Evolutionary conservation across 2,797 vertebrate species (phyloP).

Genomic region (Diceros bicornis): DNA sequence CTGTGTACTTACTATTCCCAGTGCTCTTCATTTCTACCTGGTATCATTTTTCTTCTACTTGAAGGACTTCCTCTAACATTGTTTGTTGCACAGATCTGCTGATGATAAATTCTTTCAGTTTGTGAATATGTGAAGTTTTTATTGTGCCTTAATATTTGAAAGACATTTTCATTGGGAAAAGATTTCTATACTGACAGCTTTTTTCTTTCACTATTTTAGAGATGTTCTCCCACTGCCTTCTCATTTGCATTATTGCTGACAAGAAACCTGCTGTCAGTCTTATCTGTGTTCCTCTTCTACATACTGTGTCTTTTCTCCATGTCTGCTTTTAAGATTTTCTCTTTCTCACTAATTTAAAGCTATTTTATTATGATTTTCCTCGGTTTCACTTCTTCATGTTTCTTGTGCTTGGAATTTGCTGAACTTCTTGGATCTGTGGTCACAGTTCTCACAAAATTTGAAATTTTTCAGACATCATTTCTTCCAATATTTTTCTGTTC

Average conservation of each 20-base stretch:
- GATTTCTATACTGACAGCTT: neutral
- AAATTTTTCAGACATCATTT: neutral
- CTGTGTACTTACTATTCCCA: neutral
- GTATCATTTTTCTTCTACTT: neutral
- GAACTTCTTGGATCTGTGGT: neutral
- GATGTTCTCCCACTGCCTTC: neutral
- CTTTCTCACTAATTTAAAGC: neutral
- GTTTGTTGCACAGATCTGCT: neutral
- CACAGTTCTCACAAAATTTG: conserved; percentile 10
- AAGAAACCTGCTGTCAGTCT: neutral
- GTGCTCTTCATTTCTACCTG: neutral
- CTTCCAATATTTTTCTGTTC: neutral
- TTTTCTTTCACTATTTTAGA: neutral
- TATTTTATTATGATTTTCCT: neutral
- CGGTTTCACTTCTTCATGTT: neutral
- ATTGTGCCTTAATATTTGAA: neutral
- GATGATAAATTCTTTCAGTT: neutral
- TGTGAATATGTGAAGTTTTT: neutral
- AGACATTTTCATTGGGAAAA: neutral
- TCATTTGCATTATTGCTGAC: neutral
- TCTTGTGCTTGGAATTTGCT: neutral
- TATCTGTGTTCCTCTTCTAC: neutral
- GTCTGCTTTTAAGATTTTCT: neutral
- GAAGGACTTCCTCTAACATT: neutral
- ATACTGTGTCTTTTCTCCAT: neutral